phyloP scores from a whole-genome alignment of 2,113 vertebrate genomes.

The Ardeotis arabs region DNA sequence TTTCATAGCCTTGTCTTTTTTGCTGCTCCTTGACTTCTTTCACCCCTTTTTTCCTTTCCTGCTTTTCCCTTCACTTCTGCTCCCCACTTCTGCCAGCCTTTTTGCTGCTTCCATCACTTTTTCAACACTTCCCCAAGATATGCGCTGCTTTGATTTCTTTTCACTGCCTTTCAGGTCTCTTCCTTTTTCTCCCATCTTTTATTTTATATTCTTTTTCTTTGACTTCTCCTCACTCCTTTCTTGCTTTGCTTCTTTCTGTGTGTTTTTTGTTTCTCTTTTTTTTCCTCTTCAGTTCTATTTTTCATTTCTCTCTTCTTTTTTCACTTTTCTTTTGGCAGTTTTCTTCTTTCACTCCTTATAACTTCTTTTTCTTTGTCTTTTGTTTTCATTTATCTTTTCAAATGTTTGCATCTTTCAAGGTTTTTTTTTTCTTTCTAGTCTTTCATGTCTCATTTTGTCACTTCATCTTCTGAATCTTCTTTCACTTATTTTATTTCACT shows the following conservation, averaged over 20 bases:
- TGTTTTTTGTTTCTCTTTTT: background rate
- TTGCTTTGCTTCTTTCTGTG: background rate
- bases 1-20: background rate
- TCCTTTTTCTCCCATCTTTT: background rate
- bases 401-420: background rate
- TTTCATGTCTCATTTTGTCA: background rate
- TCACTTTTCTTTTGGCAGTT: background rate
- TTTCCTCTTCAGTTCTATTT: background rate
- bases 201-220: background rate
- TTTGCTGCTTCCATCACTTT: background rate
- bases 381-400: background rate
- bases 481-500: background rate
- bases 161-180: background rate
- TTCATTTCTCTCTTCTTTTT: background rate
- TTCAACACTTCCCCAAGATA: background rate
- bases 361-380: background rate
- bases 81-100: background rate
- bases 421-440: background rate
- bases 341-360: background rate
- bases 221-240: background rate
- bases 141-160: background rate
- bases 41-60: background rate
- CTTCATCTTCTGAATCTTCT: background rate
- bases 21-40: background rate
- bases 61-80: background rate